Evolutionary conservation across 1,140 invertebrate species (phyloP), one percentile per base, ranked within the genome.

Genomic region (Thaumetopoea pityocampa): DNA sequence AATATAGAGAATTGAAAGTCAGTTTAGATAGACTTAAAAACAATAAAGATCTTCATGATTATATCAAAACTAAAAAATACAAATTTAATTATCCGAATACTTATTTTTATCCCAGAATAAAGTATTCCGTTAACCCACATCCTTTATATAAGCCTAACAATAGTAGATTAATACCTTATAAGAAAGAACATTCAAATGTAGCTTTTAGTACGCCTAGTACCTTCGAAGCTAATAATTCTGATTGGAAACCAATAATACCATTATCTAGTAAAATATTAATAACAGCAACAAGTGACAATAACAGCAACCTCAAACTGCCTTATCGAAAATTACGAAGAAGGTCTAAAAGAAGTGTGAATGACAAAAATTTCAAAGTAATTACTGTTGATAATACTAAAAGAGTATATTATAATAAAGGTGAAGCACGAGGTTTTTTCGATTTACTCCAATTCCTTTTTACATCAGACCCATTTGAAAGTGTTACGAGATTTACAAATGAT

Each of bases 61-160:
- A 81, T 44, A 36, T 79, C 1, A 84, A 81, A 55, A 80, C 60
- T 6, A 84, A 84, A 45, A 84, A 81, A 43, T 84, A 81, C 59
- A 78, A 78, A 57, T 68, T 53, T 30, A 80, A 81, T 33, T 84
- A 84, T 51, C 77, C 74, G n/a, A 49, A 70, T 24, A 84, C 77
- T 0, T 77, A 58, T 50, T 84, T 71, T 23, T 80, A 80, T 48
- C 79, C 79, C 8, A 68, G 73, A 46, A 54, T 84, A 0, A 81
- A 74, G 54, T 72, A 71, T 41, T 68, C 60, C 51, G 53, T 76
- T 1, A 77, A 78, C 44, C 77, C 79, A 10, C 62, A 63, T 44
- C 47, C 30, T 7, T 23, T 46, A 4, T 33, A 20, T 12, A 67
- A 52, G 38, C 57, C 63, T 1, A 79, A 66, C 37, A 70, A 67